Conservation (phyloP, 2,113 vertebrate genomes). For the Crotalus horridus region DNA sequence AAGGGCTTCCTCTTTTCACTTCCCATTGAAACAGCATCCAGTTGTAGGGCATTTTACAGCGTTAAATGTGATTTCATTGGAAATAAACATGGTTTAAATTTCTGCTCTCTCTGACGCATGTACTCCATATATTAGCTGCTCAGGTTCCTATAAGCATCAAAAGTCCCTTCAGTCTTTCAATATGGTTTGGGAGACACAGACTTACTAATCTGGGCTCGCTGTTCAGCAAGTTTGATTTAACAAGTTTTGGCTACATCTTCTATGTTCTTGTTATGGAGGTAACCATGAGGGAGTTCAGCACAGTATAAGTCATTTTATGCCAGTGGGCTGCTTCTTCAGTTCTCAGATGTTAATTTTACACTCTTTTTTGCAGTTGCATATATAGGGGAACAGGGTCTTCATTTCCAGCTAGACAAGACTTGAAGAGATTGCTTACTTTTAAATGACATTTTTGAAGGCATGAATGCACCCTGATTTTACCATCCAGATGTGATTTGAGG, state of each 20-base stretch:
- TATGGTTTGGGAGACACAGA: background rate
- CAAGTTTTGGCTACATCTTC: background rate
- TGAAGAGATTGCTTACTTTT: background rate
- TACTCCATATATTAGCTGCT: background rate
- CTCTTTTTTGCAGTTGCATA: background rate
- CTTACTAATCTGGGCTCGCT: background rate
- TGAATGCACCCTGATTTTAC: background rate
- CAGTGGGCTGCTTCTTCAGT: background rate
- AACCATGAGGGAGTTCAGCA: background rate
- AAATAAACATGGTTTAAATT: background rate
- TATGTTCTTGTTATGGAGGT: background rate
- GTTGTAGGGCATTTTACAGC: background rate
- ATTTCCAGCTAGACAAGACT: background rate
- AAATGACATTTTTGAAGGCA: background rate
- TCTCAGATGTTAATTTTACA: background rate
- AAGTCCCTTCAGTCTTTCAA: background rate
- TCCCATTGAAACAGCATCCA: background rate
- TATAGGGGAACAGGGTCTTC: background rate
- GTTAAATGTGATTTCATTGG: background rate
- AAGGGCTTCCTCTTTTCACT: conserved; percentile 28
- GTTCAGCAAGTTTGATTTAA: background rate
- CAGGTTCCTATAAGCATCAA: background rate
- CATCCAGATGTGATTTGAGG: background rate
- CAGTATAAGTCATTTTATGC: background rate
- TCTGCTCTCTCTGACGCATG: background rate